phyloP scores from a whole-genome alignment of 2,888 invertebrate species.

The Apomyelois bistriatella region DNA sequence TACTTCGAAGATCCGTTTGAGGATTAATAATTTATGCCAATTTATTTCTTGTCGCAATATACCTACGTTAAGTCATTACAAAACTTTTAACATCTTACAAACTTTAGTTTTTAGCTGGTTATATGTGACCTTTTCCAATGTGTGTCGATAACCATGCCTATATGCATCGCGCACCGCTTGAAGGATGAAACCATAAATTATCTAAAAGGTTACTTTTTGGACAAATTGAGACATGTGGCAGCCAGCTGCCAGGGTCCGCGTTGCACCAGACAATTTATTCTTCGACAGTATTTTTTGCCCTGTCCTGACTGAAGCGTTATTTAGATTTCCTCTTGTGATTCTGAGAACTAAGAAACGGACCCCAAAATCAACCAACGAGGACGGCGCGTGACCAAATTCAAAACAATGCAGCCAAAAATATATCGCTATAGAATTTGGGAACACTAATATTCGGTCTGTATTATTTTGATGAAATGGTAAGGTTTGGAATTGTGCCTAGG shows the following conservation, averaged over 20 bases:
- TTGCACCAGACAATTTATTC: constrained; percentile 33
- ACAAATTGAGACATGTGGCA: constrained; percentile 68
- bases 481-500: too few relatives aligned
- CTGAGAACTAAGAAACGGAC: constrained; percentile 22
- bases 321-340: constrained; percentile 16
- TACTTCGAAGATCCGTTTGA: too few relatives aligned
- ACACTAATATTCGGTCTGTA: constrained; percentile 19
- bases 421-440: constrained; percentile 51
- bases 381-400: constrained; percentile 61
- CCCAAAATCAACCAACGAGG: constrained; percentile 23
- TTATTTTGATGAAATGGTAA: too few relatives aligned
- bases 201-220: constrained; percentile 52
- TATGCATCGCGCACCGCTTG: constrained; percentile 23
- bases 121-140: background rate
- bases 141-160: background rate
- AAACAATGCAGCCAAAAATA: constrained; percentile 55
- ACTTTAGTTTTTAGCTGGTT: background rate
- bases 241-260: constrained; percentile 58
- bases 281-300: constrained; percentile 21
- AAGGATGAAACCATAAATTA: constrained; percentile 55
- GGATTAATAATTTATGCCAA: too few relatives aligned
- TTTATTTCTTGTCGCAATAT: background rate
- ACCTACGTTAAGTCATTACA: background rate
- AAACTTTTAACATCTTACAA: too few relatives aligned
- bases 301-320: constrained; percentile 18